Conservation (phyloP, 1,140 invertebrate genomes). For the Scaptomyza pallida region DNA sequence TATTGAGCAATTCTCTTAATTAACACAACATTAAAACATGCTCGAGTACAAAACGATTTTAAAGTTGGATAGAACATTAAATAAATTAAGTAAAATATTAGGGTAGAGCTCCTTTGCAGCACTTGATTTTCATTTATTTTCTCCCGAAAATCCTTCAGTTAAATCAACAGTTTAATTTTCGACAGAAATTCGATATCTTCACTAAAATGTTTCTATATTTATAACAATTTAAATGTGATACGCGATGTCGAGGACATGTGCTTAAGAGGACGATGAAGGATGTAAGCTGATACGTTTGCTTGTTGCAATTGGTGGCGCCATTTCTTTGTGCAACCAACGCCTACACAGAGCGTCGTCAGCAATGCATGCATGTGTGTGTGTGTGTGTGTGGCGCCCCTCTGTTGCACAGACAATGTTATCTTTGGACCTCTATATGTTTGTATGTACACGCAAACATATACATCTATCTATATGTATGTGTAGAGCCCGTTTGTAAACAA, state of each 20-base stretch:
- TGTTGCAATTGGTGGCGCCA: slow-evolving; percentile 32
- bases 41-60: too few species aligned
- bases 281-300: slow-evolving; percentile 42
- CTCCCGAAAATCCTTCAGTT: background rate
- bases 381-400: background rate
- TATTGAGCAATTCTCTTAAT: slow-evolving; percentile 40
- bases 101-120: too few species aligned
- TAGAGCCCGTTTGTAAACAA: slow-evolving; percentile 41
- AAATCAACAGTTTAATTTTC: slow-evolving; percentile 24
- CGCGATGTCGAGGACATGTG: slow-evolving; percentile 41
- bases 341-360: slow-evolving; percentile 23
- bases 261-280: slow-evolving; percentile 11
- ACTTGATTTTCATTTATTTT: too few species aligned
- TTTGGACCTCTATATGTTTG: slow-evolving; percentile 18
- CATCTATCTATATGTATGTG: slow-evolving; percentile 4
- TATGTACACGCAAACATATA: too few species aligned
- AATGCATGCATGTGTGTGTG: slow-evolving; percentile 1
- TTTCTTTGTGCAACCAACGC: slow-evolving; percentile 40
- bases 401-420: slow-evolving; percentile 38
- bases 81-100: background rate
- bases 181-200: background rate
- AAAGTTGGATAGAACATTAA: background rate
- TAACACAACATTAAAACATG: slow-evolving; percentile 27
- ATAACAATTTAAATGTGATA: slow-evolving; percentile 75
- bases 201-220: slow-evolving; percentile 52